Percentiles rank a stretch among this genome's conserved stretches.
Evolutionary conservation across 2,113 vertebrate species (phyloP).

Genomic region (Siniperca chuatsi): DNA sequence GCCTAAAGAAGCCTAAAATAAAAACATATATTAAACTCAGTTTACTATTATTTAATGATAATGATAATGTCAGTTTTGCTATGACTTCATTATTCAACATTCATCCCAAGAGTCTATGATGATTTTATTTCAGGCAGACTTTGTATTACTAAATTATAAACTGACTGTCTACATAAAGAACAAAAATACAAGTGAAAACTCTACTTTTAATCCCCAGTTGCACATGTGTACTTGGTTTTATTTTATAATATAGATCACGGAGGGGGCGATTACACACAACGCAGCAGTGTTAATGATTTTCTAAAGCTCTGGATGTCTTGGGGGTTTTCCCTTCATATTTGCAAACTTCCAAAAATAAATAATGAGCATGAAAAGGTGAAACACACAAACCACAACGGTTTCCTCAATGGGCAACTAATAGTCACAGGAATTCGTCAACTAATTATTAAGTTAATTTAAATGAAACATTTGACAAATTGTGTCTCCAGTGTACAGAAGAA

Average conservation of each 20-base stretch:
- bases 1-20: not conserved
- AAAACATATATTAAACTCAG: not conserved
- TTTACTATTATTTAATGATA: not conserved
- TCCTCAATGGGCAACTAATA: not conserved
- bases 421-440: not conserved
- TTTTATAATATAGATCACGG: not conserved
- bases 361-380: not conserved
- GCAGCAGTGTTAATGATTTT: not conserved
- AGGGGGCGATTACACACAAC: not conserved
- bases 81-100: not conserved
- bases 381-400: not conserved
- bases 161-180: not conserved
- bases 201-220: not conserved
- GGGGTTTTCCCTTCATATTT: not conserved
- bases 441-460: not conserved
- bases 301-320: not conserved
- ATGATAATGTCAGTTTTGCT: not conserved
- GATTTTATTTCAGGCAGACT: not conserved
- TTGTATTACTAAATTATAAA: not conserved
- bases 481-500: not conserved
- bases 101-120: not conserved
- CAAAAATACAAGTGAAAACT: not conserved
- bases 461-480: not conserved
- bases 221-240: not conserved
- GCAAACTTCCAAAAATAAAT: not conserved